These are phyloP conservation scores for Sinella curviseta DNA, from an alignment of 1,140 invertebrate genomes.

Conservation along the genomic window DNA sequence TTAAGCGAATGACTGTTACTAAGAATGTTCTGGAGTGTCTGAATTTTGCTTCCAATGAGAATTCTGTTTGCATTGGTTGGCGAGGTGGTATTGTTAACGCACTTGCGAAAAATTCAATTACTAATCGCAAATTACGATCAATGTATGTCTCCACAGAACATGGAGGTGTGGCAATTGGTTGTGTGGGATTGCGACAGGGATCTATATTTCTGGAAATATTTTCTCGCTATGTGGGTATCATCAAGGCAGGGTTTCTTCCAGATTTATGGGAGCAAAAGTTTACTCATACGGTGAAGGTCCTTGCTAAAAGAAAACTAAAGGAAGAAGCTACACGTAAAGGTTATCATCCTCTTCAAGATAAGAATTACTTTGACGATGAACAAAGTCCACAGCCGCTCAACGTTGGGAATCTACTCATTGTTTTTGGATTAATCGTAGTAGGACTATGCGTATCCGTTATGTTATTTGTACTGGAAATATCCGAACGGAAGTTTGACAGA, in stretches of 20 bases:
- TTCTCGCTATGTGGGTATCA: not conserved
- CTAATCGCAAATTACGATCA: not conserved
- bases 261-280: not conserved
- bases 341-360: too few relatives aligned
- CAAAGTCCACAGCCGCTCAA: too few relatives aligned
- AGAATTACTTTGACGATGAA: too few relatives aligned
- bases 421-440: too few relatives aligned
- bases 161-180: not conserved
- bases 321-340: not conserved
- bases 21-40: not conserved
- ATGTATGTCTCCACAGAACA: not conserved
- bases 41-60: not conserved
- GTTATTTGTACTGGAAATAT: too few relatives aligned
- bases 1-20: not conserved
- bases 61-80: constrained; percentile 1
- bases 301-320: not conserved
- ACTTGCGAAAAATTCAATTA: not conserved
- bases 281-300: not conserved
- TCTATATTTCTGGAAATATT: not conserved
- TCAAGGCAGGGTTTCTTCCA: not conserved
- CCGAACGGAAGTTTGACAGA: too few relatives aligned
- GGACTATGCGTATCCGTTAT: too few relatives aligned
- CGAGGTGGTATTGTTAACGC: not conserved
- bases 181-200: not conserved
- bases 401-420: too few relatives aligned